A percentile compares a stretch with the other conserved stretches of the same genome.
Conservation (phyloP, 2,797 vertebrate genomes). For the Falco concolor region DNA sequence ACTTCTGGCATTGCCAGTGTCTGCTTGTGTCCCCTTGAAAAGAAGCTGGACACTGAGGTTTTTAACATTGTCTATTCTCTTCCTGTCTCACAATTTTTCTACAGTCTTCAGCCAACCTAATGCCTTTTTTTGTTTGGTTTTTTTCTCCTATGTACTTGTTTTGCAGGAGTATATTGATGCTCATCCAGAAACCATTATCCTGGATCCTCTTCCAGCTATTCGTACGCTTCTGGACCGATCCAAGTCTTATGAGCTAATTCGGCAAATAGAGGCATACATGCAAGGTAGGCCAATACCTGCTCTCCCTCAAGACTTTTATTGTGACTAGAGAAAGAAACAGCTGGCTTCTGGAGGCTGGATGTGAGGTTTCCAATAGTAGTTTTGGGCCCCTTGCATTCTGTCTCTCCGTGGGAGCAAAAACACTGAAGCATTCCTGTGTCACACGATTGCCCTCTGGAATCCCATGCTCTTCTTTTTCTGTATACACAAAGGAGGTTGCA, state of each 20-base stretch:
- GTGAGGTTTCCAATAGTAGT: neutral
- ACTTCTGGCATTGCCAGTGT: neutral
- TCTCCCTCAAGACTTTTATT: neutral
- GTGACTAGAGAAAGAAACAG: neutral
- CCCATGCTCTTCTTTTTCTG: neutral
- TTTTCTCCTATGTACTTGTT: neutral
- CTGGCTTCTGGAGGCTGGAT: neutral
- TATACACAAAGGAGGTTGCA: neutral
- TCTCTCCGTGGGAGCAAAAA: neutral
- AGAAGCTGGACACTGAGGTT: neutral
- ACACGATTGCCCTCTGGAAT: neutral
- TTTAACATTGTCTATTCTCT: neutral
- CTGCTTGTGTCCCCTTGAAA: neutral
- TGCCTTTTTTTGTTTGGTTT: neutral
- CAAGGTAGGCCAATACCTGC: constrained; percentile 77
- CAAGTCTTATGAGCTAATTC: constrained; percentile 95
- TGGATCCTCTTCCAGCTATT: constrained; percentile 95
- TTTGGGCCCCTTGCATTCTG: neutral
- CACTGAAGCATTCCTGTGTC: neutral
- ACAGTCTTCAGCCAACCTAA: neutral
- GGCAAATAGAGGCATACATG: constrained; percentile 92
- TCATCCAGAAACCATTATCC: constrained; percentile 92
- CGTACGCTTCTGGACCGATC: constrained; percentile 93
- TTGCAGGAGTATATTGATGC: constrained; percentile 94
- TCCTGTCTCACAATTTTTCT: neutral